A percentile compares a stretch with the other conserved stretches of the same genome.
phyloP scores from a whole-genome alignment of 2,888 invertebrate species.

The Tenthredo livida region DNA sequence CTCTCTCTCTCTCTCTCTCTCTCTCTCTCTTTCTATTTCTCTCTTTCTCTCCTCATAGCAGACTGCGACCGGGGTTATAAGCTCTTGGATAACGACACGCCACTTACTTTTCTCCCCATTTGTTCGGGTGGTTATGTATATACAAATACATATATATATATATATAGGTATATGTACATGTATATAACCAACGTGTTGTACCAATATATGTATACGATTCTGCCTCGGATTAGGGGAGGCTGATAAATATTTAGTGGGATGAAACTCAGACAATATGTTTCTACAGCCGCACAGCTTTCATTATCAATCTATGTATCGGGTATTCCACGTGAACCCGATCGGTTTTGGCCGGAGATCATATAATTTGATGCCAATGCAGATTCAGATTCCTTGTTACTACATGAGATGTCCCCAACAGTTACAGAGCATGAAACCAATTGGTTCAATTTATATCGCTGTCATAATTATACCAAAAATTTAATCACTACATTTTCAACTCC shows the following conservation, averaged over 20 bases:
- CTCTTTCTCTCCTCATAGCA: constrained; percentile 56
- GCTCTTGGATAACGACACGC: constrained; percentile 66
- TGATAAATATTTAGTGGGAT: constrained; percentile 47
- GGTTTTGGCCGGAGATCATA: no score
- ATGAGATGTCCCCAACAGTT: no score
- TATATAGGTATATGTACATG: no score
- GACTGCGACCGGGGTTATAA: constrained; percentile 53
- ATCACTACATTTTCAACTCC: no score
- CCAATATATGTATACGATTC: constrained; percentile 9
- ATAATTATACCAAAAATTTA: no score
- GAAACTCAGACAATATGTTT: constrained; percentile 15
- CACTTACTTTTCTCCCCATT: constrained; percentile 74
- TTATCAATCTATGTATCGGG: background rate
- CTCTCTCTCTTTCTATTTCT: constrained; percentile 30
- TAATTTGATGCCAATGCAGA: no score
- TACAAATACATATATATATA: no score
- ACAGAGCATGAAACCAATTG: no score
- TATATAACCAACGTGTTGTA: background rate
- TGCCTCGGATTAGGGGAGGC: constrained; percentile 38
- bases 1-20: background rate
- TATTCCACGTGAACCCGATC: no score
- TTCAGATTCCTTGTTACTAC: no score
- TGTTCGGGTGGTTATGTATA: constrained; percentile 60
- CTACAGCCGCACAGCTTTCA: background rate
- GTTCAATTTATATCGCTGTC: no score